Conservation (phyloP, 23 tunicate species). For the Trididemnum clinides region DNA sequence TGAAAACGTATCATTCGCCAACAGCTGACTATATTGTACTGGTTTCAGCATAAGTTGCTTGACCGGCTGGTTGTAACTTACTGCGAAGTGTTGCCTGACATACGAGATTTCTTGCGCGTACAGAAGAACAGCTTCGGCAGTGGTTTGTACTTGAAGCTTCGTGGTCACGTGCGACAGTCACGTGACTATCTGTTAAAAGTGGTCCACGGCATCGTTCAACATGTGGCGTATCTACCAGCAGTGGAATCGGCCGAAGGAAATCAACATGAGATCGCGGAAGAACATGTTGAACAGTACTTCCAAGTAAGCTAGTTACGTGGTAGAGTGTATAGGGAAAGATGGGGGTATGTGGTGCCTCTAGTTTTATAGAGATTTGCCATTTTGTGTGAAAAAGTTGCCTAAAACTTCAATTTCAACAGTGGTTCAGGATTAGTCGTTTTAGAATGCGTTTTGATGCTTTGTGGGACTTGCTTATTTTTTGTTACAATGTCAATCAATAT, state of each 20-base stretch:
- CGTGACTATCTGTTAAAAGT: constrained; percentile 23
- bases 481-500: too few species aligned
- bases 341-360: too few species aligned
- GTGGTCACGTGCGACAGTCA: constrained; percentile 43
- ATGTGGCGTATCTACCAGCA: constrained; percentile 28
- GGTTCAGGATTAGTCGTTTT: too few species aligned
- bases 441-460: too few species aligned
- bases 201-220: constrained; percentile 29
- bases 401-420: too few species aligned
- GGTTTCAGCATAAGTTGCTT: constrained; percentile 39
- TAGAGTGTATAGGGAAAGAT: not conserved
- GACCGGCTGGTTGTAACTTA: constrained; percentile 22
- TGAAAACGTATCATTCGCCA: too few species aligned
- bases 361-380: too few species aligned
- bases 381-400: too few species aligned
- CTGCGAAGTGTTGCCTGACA: constrained; percentile 11
- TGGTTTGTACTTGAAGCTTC: constrained; percentile 6
- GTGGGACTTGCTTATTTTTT: too few species aligned
- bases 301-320: constrained; percentile 28
- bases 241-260: constrained; percentile 26
- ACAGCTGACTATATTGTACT: too few species aligned
- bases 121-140: constrained; percentile 5
- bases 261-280: not conserved
- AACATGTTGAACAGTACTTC: constrained; percentile 44
- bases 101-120: not conserved